Evolutionary conservation across 2,797 vertebrate genomes (phyloP), one percentile per base, ranked within the genome.

Genomic region (Pempheris klunzingeri): DNA sequence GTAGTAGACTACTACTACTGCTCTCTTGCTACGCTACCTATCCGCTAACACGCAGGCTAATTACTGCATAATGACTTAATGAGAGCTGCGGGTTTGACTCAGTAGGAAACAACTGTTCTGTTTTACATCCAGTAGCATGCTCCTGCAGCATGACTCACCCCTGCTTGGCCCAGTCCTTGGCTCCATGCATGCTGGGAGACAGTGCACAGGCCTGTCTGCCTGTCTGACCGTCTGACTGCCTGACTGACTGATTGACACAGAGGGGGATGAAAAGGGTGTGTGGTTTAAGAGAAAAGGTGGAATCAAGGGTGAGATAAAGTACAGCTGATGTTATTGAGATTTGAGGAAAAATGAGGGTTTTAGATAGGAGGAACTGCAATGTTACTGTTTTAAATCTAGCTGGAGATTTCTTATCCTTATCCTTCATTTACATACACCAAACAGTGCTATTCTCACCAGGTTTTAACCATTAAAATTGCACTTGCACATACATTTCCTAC

Each of bases 61-160:
- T 93, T 91, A 87, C 87, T 13, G 49, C 85, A 85, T 92, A 92
- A 94, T 93, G 87, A 92, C 90, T 94, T 91, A 94, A 93, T 89
- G 87, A 90, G 91, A 63, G 65, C 86, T 90, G 92, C 52, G 91
- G 93, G 82, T 92, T 92, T 90, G 92, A 93, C 91, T 92, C 92
- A 90, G 92, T 90, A 87, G 92, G 92, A 93, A 93, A 89, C 85
- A 81, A 83, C 82, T 64, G 86, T 61, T 91, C 91, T 93, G 91
- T 89, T 94, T 93, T 85, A 92, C 90, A 91, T 94, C 92, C 81
- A 92, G 88, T 82, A 76, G 85, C 89, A 80, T 87, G 84, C 84
- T 93, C 77, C 74, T 84, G 78, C 77, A 82, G 85, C 82, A 83
- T 94, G 91, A 94, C 87, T 93, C 91, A 93, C 71, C 71, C 81